A percentile compares a stretch with the other conserved stretches of the same genome.
phyloP scores from a whole-genome alignment of 2,113 vertebrate species.

The human (Homo sapiens) region DNA sequence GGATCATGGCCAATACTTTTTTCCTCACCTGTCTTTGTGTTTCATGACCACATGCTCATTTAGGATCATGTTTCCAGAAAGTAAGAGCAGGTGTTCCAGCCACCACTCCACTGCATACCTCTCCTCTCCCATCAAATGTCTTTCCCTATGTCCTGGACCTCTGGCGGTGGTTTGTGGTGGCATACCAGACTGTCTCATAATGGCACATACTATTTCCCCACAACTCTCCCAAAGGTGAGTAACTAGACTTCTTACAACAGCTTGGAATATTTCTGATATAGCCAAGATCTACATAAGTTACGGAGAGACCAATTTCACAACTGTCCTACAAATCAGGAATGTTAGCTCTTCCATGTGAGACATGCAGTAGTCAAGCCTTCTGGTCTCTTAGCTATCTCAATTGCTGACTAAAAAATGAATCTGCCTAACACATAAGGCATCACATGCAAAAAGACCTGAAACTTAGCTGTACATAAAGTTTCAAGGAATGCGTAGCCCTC shows the following conservation, averaged over 20 bases:
- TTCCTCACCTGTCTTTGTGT: neutral
- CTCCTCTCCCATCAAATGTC: neutral
- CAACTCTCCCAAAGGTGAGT: neutral
- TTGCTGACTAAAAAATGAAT: neutral
- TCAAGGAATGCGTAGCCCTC: neutral
- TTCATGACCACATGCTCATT: neutral
- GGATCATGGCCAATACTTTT: neutral
- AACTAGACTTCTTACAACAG: neutral
- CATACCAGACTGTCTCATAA: neutral
- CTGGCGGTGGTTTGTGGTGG: neutral
- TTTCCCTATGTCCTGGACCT: neutral
- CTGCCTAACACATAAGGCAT: neutral
- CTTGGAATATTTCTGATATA: neutral
- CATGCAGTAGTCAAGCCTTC: neutral
- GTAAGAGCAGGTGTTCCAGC: neutral
- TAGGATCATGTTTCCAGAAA: neutral
- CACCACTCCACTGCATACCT: fast-evolving
- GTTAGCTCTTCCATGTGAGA: neutral
- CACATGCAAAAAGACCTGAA: neutral
- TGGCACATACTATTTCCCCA: fast-evolving
- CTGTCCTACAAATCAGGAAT: neutral
- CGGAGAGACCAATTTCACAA: neutral
- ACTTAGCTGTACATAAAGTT: neutral
- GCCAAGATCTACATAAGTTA: neutral
- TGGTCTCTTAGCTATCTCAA: neutral